Evolutionary conservation across 2,797 vertebrate genomes (phyloP).

Genomic region (Pipistrellus pipistrellus): DNA sequence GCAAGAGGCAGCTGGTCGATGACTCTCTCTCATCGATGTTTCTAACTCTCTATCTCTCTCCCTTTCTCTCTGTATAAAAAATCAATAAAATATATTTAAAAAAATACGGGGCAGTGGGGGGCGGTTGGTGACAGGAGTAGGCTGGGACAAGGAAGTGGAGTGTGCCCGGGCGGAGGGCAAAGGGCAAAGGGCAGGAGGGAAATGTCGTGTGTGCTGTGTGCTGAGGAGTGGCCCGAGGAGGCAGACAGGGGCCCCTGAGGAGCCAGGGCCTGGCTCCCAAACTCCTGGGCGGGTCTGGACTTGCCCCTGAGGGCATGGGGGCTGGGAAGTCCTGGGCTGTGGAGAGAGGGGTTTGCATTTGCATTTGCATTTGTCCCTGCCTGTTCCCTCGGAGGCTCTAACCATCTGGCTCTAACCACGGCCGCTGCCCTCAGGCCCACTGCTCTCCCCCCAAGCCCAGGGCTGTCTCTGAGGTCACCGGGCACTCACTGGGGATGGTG

Average conservation of each 20-base stretch:
- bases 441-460: not conserved
- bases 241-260: fast-evolving
- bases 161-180: not conserved
- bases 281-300: not conserved
- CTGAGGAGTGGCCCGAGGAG: not conserved
- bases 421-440: not conserved
- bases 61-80: no score
- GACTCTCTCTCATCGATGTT: no score
- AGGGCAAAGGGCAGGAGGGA: not conserved
- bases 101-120: not conserved
- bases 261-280: not conserved
- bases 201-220: fast-evolving
- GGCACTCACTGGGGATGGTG: not conserved
- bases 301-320: not conserved
- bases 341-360: not conserved
- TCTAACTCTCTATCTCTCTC: no score
- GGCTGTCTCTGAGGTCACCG: not conserved
- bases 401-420: not conserved
- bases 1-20: no score
- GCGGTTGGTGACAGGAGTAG: not conserved
- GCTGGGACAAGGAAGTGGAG: not conserved
- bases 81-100: no score
- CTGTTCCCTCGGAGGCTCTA: not conserved
- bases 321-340: not conserved
- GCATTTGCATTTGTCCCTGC: not conserved